Conservation (phyloP, 2,113 vertebrate genomes). For the Pelusios castaneus region DNA sequence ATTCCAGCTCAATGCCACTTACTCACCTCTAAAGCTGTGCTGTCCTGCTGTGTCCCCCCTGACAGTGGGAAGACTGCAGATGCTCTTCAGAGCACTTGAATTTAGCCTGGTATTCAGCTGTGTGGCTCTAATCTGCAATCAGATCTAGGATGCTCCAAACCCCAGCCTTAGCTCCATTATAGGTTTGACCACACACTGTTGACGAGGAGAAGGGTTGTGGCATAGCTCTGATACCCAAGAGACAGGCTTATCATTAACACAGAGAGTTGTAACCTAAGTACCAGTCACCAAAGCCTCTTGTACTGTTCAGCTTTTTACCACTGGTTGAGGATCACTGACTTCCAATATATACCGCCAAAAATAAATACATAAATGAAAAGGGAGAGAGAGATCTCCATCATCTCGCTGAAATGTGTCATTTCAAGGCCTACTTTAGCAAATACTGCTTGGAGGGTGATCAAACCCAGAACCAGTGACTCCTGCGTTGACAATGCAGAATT, state of each 20-base stretch:
- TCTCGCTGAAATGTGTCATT: neutral
- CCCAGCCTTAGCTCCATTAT: neutral
- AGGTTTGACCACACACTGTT: accelerated
- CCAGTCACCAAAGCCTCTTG: neutral
- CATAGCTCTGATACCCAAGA: neutral
- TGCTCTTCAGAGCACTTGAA: accelerated
- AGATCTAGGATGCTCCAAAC: neutral
- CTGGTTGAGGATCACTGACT: neutral
- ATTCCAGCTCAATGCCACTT: neutral
- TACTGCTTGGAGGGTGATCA: neutral
- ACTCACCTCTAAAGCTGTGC: neutral
- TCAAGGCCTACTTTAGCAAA: neutral
- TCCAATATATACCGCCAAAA: neutral
- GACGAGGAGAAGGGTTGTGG: neutral
- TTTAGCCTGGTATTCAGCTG: neutral
- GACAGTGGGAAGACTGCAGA: accelerated
- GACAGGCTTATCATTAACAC: neutral
- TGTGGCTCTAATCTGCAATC: neutral
- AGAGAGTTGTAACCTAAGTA: accelerated
- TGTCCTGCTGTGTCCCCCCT: neutral
- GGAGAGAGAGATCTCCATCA: neutral
- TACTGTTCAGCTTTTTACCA: neutral
- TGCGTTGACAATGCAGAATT: neutral
- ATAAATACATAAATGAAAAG: neutral
- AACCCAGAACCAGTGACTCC: neutral